These are phyloP conservation scores for Callyntrura sp. DNA, from an alignment of 2,888 invertebrate species.

Conservation along the genomic window DNA sequence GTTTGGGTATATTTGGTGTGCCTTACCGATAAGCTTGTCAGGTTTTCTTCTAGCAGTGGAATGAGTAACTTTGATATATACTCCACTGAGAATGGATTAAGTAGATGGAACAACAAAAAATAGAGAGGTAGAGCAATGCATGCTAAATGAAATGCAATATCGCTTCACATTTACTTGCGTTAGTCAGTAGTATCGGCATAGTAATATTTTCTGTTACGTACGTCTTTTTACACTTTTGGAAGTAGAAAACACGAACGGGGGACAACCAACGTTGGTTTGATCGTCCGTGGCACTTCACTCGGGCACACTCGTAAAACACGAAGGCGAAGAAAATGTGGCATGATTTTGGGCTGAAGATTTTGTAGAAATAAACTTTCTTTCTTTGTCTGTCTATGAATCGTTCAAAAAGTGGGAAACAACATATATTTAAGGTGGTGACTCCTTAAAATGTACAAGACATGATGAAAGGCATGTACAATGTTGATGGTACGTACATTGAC, in stretches of 20 bases:
- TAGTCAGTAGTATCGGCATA: not conserved
- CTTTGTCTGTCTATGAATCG: not conserved
- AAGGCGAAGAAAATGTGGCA: not conserved
- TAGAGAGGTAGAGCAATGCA: not conserved
- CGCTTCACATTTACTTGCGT: not conserved
- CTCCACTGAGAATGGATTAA: not conserved
- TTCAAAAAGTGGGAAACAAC: not conserved
- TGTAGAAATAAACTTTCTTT: not conserved
- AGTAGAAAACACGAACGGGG: not conserved
- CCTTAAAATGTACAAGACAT: too few species aligned
- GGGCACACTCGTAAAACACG: constrained; percentile 1
- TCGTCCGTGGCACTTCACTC: too few species aligned
- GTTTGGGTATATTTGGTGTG: not conserved
- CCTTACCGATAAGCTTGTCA: not conserved
- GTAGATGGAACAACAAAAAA: not conserved
- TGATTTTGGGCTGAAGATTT: not conserved
- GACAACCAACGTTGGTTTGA: too few species aligned
- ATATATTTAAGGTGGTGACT: too few species aligned
- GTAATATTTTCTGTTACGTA: not conserved
- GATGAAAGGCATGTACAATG: too few species aligned
- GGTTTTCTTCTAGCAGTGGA: not conserved
- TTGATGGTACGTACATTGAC: too few species aligned
- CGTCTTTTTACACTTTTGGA: not conserved
- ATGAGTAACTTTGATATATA: not conserved
- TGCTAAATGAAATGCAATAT: not conserved